Conservation (phyloP, 2,113 vertebrate genomes). For the Calonectris borealis region DNA sequence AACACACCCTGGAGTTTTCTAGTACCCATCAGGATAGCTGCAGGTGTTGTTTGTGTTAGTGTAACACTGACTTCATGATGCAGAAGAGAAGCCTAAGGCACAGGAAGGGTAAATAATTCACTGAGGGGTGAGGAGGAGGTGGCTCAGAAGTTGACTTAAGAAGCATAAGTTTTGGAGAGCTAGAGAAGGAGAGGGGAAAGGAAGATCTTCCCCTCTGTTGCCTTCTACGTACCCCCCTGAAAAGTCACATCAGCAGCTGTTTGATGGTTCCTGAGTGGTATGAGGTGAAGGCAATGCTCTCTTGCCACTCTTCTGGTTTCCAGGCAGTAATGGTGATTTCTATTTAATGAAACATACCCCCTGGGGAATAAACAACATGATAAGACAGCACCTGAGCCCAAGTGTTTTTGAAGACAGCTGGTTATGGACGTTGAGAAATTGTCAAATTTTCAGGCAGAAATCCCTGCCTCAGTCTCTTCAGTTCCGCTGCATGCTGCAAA, state of each 20-base stretch:
- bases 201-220: not conserved
- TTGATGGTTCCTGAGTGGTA: not conserved
- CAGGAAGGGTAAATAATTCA: not conserved
- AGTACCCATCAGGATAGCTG: not conserved
- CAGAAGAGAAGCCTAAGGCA: not conserved
- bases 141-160: not conserved
- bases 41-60: not conserved
- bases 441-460: not conserved
- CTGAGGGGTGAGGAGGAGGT: not conserved
- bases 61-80: not conserved
- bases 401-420: not conserved
- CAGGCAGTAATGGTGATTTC: not conserved
- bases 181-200: not conserved
- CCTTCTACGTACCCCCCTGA: not conserved
- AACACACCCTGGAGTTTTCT: not conserved
- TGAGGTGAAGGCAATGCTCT: not conserved
- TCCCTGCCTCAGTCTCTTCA: not conserved
- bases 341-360: not conserved
- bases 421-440: not conserved
- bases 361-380: not conserved
- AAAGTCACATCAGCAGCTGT: fast-evolving
- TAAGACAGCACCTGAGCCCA: not conserved
- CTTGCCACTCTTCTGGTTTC: not conserved
- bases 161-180: not conserved
- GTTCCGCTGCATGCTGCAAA: not conserved